Base-by-base conservation (phyloP, 2,888 invertebrate species). In the Candidula unifasciata region DNA sequence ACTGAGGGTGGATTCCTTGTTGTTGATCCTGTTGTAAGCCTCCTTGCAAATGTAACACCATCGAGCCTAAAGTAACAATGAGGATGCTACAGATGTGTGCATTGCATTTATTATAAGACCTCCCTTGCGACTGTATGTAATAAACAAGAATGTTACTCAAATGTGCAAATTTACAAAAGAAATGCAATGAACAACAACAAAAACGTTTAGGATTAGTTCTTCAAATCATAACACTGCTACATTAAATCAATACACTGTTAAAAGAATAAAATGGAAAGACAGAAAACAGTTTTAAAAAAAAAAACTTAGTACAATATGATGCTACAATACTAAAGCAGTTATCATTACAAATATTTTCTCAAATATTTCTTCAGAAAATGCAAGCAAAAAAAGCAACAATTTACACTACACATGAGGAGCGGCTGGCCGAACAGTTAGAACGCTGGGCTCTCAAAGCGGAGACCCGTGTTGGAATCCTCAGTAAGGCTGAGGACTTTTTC, bases 1-100 rank as follows among this genome's bases (percentile, higher is more conserved):
- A 99, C 92, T 98, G 96, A 87, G 99, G 99, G 78, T 90, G 89
- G 24, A 85, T 84, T n/a, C 92, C 93, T 64, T 87, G 76, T 24
- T 10, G 74, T 24, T 54, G 74, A 16, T 44, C 64, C 37, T 44
- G 44, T 44, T 57, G 69, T 33, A 69, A 52, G 24, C 57, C 57
- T 44, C 66, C 80, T 33, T 84, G 84, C 83, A 84, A 79, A 30
- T 80, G 79, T 80, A 84, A 30, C 54, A 81, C 74, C 69, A 76
- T 30, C 16, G 85, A 74, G 81, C 81, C 85, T 85, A 69, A 57
- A 76, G 60, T 60, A 60, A 82, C 24, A 82, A 33, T 80, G 57
- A 33, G 30, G 52, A 71, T 54, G 57, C 74, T 74, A 74, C 30
- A 54, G 74, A 30, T 44, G 18, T 54, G 35, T 27, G 6, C 8